A percentile compares a stretch with the other conserved stretches of the same genome.
phyloP scores from a whole-genome alignment of 2,113 vertebrate genomes.

The Nannobrachium achirus region DNA sequence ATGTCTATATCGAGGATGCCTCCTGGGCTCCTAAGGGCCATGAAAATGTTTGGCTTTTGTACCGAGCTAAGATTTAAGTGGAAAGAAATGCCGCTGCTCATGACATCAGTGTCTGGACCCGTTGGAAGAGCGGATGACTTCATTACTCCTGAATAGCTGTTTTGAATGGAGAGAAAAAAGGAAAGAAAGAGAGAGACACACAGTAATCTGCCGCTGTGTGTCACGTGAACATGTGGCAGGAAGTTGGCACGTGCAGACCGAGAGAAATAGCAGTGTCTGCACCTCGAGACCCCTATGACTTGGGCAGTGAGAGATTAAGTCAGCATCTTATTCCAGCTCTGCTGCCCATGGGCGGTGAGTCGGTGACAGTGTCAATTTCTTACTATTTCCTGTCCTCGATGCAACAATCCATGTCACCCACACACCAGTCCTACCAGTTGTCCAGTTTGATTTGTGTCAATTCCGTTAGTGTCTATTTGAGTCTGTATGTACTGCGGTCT shows the following conservation, averaged over 20 bases:
- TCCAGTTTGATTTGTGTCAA: conserved; percentile 5
- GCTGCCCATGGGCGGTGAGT: conserved; percentile 31
- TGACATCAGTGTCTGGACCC: conserved; percentile 73
- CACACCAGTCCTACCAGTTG: conserved; percentile 5
- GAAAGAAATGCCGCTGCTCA: conserved; percentile 49
- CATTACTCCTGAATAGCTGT: conserved; percentile 70
- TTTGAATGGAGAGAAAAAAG: conserved; percentile 57
- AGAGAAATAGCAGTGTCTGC: conserved; percentile 62
- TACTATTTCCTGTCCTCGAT: conserved; percentile 54
- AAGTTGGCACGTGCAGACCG: conserved; percentile 62
- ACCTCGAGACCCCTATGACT: conserved; percentile 46
- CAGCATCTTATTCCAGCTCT: conserved; percentile 45
- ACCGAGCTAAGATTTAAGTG: conserved; percentile 50
- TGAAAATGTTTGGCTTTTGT: neutral
- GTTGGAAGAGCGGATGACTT: conserved; percentile 70
- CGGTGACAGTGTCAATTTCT: conserved; percentile 8
- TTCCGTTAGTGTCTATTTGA: conserved; percentile 1
- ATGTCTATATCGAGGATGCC: conserved; percentile 46
- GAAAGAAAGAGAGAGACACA: conserved; percentile 32
- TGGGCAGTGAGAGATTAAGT: conserved; percentile 31
- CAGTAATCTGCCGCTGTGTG: conserved; percentile 44
- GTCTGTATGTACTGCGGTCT: conserved; percentile 31
- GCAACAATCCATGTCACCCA: conserved; percentile 33
- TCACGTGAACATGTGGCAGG: conserved; percentile 69
- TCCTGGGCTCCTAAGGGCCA: conserved; percentile 27